phyloP scores from a whole-genome alignment of 2,797 vertebrate genomes.

The Paedocypris micromegethes region DNA sequence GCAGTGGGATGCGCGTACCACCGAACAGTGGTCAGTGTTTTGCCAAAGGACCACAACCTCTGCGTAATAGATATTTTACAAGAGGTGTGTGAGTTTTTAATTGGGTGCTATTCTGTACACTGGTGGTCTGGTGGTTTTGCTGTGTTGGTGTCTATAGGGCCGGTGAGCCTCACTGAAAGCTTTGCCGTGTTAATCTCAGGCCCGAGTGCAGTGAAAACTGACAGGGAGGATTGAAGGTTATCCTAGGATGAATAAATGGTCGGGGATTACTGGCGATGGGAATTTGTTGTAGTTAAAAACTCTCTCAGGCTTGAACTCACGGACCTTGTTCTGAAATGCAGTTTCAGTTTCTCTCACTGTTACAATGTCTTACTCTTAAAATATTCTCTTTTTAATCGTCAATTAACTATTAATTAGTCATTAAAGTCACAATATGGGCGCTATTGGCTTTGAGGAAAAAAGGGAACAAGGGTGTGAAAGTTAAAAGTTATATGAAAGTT shows the following conservation, averaged over 20 bases:
- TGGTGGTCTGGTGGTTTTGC: conserved; percentile 27
- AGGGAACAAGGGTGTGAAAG: no score
- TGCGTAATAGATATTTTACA: no score
- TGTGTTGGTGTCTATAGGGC: conserved; percentile 5
- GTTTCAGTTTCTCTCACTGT: no score
- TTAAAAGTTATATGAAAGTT: no score
- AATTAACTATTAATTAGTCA: no score
- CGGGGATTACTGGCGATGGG: conserved; percentile 40
- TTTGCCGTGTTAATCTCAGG: conserved; percentile 18
- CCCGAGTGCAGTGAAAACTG: conserved; percentile 38
- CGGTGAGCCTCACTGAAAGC: conserved; percentile 28
- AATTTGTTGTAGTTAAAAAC: conserved; percentile 39
- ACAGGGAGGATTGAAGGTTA: conserved; percentile 43
- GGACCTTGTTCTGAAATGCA: not conserved
- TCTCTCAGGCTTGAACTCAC: conserved; percentile 13
- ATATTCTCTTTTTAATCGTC: no score
- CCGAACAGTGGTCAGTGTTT: no score
- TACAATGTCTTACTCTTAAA: no score
- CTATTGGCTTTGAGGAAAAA: no score
- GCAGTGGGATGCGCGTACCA: no score
- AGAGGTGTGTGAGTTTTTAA: not conserved
- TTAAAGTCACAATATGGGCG: no score
- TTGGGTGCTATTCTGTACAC: not conserved
- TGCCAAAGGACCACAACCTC: no score
- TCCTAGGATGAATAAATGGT: conserved; percentile 45